Conservation (phyloP, 2,888 invertebrate species). For the Silvanus unidentatus region DNA sequence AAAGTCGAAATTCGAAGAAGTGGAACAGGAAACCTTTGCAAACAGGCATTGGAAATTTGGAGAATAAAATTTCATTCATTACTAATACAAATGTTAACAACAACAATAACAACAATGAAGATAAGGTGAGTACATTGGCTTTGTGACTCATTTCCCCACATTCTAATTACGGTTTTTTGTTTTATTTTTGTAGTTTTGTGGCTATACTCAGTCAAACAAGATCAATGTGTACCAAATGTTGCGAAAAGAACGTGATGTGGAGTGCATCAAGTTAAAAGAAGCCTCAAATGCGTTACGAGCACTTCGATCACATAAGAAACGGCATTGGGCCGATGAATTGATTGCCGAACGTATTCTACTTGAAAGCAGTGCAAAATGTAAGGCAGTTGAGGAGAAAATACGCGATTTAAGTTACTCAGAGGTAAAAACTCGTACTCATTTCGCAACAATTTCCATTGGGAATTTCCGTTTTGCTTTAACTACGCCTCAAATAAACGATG, state of each 20-base stretch:
- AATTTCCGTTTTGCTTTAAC: constrained; percentile 26
- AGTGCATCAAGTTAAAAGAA: constrained; percentile 34
- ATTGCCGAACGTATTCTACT: constrained; percentile 36
- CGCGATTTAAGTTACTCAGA: constrained; percentile 16
- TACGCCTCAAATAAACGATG: constrained; percentile 4
- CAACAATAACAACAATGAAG: background rate
- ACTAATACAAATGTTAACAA: background rate
- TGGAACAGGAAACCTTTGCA: constrained; percentile 13
- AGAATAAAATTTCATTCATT: constrained; percentile 1
- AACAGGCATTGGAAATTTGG: background rate
- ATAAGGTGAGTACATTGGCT: background rate
- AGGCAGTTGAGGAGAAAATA: constrained; percentile 21
- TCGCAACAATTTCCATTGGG: constrained; percentile 22
- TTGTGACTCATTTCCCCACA: too few relatives aligned
- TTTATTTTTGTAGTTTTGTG: too few relatives aligned
- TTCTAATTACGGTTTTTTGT: too few relatives aligned
- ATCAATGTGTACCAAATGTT: constrained; percentile 17
- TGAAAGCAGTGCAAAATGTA: constrained; percentile 26
- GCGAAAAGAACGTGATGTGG: constrained; percentile 26
- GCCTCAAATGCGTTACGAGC: constrained; percentile 30
- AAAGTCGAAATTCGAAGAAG: constrained; percentile 21
- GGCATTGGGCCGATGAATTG: constrained; percentile 25
- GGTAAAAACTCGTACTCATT: constrained; percentile 10
- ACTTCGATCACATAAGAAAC: constrained; percentile 22
- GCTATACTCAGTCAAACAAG: background rate